Evolutionary conservation across 2,797 vertebrate species (phyloP), one percentile per base, ranked within the genome.

Genomic region (Diplodus puntazzo): DNA sequence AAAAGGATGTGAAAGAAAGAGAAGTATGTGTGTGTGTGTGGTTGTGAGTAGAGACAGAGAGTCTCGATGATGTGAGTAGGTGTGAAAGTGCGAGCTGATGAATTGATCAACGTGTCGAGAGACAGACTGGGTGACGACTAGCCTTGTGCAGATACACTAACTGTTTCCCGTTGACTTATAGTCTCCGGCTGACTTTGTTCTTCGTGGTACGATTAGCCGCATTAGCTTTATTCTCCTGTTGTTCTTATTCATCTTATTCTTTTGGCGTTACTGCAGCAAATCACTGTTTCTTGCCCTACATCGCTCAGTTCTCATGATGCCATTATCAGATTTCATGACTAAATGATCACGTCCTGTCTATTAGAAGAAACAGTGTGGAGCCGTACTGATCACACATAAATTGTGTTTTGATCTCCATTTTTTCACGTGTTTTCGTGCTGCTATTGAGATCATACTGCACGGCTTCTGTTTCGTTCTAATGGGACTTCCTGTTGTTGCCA

Each of bases 401-500:
- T 6, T 25, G 42, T 55, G 10, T 46, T 3, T 34, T 18, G 45
- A 14, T 43, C 17, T 16, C 1, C 13, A 14, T 70, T 52, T 53
- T 53, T 53, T 30, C 50, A 4, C 25, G 23, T 27, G 4, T 18
- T 30, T 12, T 73, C 6, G 17, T 25, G 20, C 55, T 63, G 43
- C 48, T 43, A 27, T 11, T 27, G 14, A 50, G 42, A n/a, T 46
- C 25, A 43, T 73, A 50, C 23, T 42, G 6, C 52, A 43, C 18
- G 20, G 6, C 61, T 74, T 63, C 60, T 73, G 39, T 69, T 61
- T 63, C 34, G 20, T 68, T 72, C 14, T 69, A 72, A 75, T 53
- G 46, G n/a, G 34, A 77, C 75, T 73, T 74, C 68, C 69, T 80
- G 79, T 61, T 75, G 69, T 78, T 76, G 42, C 71, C 69, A 73